Evolutionary conservation across 2,888 invertebrate species (phyloP), one percentile per base, ranked within the genome.

Genomic region (Rhagophthalmus giganteus): DNA sequence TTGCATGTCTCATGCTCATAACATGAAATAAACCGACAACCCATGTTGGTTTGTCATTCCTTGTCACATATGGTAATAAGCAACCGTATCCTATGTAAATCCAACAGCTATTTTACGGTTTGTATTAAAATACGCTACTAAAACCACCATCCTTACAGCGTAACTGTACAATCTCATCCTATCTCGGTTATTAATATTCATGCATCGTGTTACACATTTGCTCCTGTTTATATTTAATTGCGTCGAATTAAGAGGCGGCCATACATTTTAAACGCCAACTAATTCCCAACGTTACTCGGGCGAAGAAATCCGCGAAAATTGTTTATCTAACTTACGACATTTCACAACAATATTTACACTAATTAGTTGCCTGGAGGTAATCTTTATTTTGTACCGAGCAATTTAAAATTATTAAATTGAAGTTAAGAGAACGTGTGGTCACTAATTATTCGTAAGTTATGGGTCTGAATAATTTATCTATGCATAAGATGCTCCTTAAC

Each of bases 21-120:
- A 61, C 60, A 59, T 59, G 60, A 61, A 59, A 59, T 55, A 57
- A 46, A 51, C 57, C 56, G 60, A 58, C 59, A 53, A 20, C 20
- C 20, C 41, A 55, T 54, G 60, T 57, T 51, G 51, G 53, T 61
- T 61, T 54, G 54, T 57, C 50, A 57, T 55, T 55, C 47, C 38
- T 38, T 48, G 55, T 54, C 56, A 48, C 53, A 57, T 54, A 59
- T 56, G 59, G 53, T 57, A 59, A 59, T 58, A 57, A 49, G 44
- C 34, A 50, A 47, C 49, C 54, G 55, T 54, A 58, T 58, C 20
- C 20, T 20, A 20, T 20, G 20, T 20, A 20, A 20, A 20, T 20
- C 20, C 20, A 20, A 7, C 53, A 55, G 54, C 58, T 58, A 45
- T 49, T 51, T 48, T 39, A 53, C 51, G 55, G 44, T 56, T 52